Conservation (phyloP, 1,140 invertebrate genomes). For the Aphaenogaster floridana region DNA sequence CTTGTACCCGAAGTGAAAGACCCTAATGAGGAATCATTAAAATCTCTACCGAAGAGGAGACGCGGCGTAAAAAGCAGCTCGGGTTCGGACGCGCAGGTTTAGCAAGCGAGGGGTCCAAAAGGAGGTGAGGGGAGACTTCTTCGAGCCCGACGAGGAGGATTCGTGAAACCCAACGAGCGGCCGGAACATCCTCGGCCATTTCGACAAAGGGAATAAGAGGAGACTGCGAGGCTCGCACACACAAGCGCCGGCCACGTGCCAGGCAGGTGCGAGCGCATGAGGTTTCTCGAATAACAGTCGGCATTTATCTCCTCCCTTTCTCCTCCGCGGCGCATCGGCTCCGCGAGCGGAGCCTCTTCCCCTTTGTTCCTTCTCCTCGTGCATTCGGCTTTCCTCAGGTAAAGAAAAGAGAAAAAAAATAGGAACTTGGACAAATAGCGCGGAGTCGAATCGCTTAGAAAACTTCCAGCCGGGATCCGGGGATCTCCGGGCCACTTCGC, state of each 20-base stretch:
- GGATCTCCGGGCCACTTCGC: constrained; percentile 47
- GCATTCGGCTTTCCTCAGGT: constrained; percentile 39
- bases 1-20: constrained; percentile 51
- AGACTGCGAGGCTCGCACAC: constrained; percentile 54
- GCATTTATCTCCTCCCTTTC: constrained; percentile 69
- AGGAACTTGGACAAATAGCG: constrained; percentile 41
- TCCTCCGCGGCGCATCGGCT: background rate
- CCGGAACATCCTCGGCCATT: constrained; percentile 43
- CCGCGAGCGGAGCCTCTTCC: constrained; percentile 35
- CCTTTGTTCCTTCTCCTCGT: constrained; percentile 23
- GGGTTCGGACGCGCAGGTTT: background rate
- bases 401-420: constrained; percentile 2
- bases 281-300: constrained; percentile 53
- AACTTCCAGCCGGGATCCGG: constrained; percentile 45
- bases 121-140: background rate
- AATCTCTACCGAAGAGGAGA: constrained; percentile 43
- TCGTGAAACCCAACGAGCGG: constrained; percentile 34
- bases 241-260: constrained; percentile 68
- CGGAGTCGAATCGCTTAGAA: constrained; percentile 48
- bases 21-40: constrained; percentile 58
- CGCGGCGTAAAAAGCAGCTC: constrained; percentile 37
- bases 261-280: constrained; percentile 68
- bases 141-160: background rate
- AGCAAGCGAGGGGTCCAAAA: background rate
- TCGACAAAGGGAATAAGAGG: constrained; percentile 36